Conservation (phyloP, 2,113 vertebrate genomes). For the Lepidothrix coronata region DNA sequence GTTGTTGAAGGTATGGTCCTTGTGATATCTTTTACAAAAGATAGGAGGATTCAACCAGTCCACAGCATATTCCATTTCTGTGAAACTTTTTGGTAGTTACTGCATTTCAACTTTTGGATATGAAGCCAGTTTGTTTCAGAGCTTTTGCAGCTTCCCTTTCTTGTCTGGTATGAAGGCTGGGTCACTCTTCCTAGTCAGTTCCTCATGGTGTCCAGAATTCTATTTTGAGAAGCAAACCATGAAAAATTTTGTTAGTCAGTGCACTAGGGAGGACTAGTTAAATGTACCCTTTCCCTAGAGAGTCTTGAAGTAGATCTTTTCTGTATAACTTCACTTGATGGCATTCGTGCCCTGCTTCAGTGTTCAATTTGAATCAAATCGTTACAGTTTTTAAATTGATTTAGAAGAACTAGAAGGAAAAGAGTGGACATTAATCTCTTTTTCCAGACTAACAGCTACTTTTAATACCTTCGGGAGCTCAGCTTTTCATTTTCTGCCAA, state of each 20-base stretch:
- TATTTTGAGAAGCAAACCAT: background rate
- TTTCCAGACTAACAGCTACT: background rate
- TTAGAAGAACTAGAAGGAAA: background rate
- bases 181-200: background rate
- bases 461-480: background rate
- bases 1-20: background rate
- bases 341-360: background rate
- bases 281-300: background rate
- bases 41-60: background rate
- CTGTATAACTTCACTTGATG: background rate
- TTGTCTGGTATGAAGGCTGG: background rate
- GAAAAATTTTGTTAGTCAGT: background rate
- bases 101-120: background rate
- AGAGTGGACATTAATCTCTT: background rate
- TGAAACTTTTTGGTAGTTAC: background rate
- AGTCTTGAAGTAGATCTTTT: background rate
- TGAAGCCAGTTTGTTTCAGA: background rate
- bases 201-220: background rate
- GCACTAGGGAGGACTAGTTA: background rate
- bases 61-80: background rate
- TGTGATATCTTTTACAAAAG: background rate
- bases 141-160: background rate
- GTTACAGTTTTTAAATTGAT: background rate
- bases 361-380: background rate
- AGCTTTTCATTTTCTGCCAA: background rate